Conservation (phyloP, 2,888 invertebrate species). For the Dendrolimus pini region DNA sequence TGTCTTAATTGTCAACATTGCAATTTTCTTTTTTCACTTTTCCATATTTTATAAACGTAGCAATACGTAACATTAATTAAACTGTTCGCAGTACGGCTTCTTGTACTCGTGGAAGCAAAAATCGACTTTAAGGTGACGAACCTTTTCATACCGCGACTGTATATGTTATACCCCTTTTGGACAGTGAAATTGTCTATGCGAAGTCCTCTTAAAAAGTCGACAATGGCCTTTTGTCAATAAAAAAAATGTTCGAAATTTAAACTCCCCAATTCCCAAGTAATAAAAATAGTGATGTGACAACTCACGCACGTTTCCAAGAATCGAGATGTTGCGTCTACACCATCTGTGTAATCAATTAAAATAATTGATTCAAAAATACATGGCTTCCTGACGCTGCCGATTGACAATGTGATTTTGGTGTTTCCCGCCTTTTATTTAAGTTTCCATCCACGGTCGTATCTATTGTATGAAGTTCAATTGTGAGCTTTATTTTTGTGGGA, state of each 20-base stretch:
- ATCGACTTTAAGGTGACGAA: no score
- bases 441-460: slow-evolving; percentile 5
- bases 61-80: no score
- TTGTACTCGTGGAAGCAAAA: no score
- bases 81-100: no score
- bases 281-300: slow-evolving; percentile 25
- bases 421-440: slow-evolving; percentile 42
- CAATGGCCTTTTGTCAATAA: no score
- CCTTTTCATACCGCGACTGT: no score
- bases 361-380: slow-evolving; percentile 70
- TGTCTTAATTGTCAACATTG: no score
- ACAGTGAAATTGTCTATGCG: no score
- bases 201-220: no score
- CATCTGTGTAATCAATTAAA: slow-evolving; percentile 70
- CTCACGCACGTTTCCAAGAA: slow-evolving; percentile 24
- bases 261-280: slow-evolving; percentile 8
- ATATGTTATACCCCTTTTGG: no score
- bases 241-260: slow-evolving; percentile 13
- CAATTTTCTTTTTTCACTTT: no score
- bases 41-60: no score
- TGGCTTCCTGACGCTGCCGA: slow-evolving; percentile 53
- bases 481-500: slow-evolving; percentile 12
- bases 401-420: slow-evolving; percentile 55
- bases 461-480: slow-evolving; percentile 12
- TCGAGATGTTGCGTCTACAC: slow-evolving; percentile 14